Evolutionary conservation across 1,140 invertebrate species (phyloP).

Genomic region (Lordiphosa stackelbergi): DNA sequence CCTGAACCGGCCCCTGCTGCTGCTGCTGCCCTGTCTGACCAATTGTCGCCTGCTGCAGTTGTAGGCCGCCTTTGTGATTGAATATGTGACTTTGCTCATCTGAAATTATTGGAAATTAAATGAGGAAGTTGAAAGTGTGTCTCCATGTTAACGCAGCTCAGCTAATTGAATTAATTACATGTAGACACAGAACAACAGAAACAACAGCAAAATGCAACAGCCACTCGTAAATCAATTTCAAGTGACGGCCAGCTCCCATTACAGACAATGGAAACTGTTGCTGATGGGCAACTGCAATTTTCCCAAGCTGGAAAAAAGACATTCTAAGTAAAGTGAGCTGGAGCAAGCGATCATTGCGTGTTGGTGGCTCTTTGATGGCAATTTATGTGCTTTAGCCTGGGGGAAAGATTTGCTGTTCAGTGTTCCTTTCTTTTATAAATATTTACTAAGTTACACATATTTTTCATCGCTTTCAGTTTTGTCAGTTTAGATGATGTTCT

Average conservation of each 20-base stretch:
- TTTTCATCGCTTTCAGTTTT: no score
- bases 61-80: conserved; percentile 82
- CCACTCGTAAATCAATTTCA: conserved; percentile 64
- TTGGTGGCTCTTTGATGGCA: conserved; percentile 24
- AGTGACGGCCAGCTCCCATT: conserved; percentile 44
- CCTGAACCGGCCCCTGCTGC: background rate
- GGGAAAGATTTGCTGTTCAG: background rate
- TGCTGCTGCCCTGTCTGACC: conserved; percentile 17
- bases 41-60: conserved; percentile 75
- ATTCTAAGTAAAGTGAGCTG: conserved; percentile 7
- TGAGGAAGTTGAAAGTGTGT: conserved; percentile 57
- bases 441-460: conserved; percentile 21
- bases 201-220: conserved; percentile 58
- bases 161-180: conserved; percentile 70
- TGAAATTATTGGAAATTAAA: conserved; percentile 34
- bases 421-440: conserved; percentile 43
- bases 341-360: conserved; percentile 39
- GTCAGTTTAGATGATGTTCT: no score
- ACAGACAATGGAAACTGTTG: conserved; percentile 68
- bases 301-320: conserved; percentile 48
- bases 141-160: conserved; percentile 46
- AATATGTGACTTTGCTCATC: conserved; percentile 80
- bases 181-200: conserved; percentile 27
- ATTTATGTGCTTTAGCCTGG: conserved; percentile 57
- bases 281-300: conserved; percentile 64